Percentiles rank a stretch among this genome's conserved stretches.
Evolutionary conservation across 2,797 vertebrate species (phyloP).

Genomic region (Argyrosomus regius): DNA sequence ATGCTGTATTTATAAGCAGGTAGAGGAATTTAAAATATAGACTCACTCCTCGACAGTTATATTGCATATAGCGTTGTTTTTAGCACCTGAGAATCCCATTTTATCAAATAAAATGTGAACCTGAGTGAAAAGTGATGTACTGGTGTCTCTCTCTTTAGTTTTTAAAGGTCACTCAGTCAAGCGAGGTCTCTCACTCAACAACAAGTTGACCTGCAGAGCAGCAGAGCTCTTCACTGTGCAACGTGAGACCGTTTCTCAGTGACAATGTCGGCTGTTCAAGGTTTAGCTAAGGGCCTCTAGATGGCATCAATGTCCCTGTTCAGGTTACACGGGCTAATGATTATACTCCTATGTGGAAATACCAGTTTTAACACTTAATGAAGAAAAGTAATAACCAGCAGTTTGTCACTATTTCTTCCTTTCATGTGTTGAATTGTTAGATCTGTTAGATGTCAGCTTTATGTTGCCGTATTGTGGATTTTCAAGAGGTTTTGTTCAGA

Average conservation of each 20-base stretch:
- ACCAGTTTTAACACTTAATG: constrained; percentile 63
- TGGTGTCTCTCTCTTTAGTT: neutral
- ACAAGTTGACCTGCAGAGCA: constrained; percentile 5
- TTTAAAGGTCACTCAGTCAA: constrained; percentile 28
- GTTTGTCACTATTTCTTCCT: constrained; percentile 25
- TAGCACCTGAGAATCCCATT: too few relatives aligned
- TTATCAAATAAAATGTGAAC: neutral
- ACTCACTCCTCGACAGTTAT: neutral
- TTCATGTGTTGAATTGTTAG: constrained; percentile 4
- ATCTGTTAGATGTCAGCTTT: constrained; percentile 22
- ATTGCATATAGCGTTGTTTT: too few relatives aligned
- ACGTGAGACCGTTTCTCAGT: constrained; percentile 50
- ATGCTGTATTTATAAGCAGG: neutral
- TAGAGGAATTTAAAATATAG: neutral
- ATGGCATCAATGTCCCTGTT: constrained; percentile 71
- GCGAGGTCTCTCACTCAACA: neutral
- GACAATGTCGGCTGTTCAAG: constrained; percentile 19
- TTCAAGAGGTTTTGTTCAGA: neutral
- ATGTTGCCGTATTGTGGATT: neutral
- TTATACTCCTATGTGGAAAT: constrained; percentile 62
- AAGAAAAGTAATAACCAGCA: constrained; percentile 43
- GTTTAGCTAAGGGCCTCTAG: constrained; percentile 68
- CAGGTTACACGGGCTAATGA: constrained; percentile 50
- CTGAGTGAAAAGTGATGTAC: neutral
- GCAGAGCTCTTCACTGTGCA: constrained; percentile 19